phyloP scores from a whole-genome alignment of 2,113 vertebrate genomes.

The Nothocercus nigrocapillus region DNA sequence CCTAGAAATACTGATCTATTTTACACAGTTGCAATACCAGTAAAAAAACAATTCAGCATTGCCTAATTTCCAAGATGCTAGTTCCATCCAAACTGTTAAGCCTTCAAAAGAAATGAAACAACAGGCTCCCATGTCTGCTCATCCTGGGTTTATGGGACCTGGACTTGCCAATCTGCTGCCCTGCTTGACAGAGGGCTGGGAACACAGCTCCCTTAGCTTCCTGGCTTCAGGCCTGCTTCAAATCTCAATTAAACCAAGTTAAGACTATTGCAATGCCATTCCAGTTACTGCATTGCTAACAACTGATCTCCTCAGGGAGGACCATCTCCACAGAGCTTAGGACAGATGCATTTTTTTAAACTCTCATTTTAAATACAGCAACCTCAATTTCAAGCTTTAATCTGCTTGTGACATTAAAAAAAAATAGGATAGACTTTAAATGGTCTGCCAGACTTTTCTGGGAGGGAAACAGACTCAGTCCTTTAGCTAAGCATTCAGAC shows the following conservation, averaged over 20 bases:
- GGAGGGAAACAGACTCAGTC: not conserved
- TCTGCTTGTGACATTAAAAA: fast-evolving
- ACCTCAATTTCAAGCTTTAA: not conserved
- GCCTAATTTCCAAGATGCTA: not conserved
- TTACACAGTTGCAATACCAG: not conserved
- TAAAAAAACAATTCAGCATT: not conserved
- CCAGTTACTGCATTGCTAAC: not conserved
- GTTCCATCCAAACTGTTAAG: not conserved
- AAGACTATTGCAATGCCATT: not conserved
- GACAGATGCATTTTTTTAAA: not conserved
- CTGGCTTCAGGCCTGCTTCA: not conserved
- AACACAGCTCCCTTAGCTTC: not conserved
- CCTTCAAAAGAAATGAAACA: not conserved
- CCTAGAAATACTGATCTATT: not conserved
- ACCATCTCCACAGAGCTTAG: not conserved
- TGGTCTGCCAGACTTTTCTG: not conserved
- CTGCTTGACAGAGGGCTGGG: not conserved
- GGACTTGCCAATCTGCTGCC: not conserved
- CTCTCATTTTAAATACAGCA: not conserved
- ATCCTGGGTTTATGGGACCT: not conserved
- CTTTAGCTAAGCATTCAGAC: not conserved
- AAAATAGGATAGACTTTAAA: not conserved
- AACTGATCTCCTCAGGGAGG: not conserved
- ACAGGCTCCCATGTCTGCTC: not conserved
- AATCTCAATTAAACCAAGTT: not conserved